phyloP scores from a whole-genome alignment of 2,797 vertebrate genomes.

The Myripristis murdjan region DNA sequence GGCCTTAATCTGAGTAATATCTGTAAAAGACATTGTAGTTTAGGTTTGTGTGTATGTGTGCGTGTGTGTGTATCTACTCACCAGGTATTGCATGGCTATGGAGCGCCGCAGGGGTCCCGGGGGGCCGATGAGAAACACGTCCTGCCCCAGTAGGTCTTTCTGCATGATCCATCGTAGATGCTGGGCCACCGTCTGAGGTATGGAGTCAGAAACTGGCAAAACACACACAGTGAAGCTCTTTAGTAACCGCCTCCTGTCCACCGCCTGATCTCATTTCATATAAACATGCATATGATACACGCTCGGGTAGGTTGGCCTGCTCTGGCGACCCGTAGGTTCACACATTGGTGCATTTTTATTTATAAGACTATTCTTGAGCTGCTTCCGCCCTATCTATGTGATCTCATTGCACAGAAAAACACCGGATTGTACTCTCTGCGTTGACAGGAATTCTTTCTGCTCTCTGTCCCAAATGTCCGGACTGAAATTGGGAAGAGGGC shows the following conservation, averaged over 20 bases:
- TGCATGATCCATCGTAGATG: slow-evolving; percentile 99
- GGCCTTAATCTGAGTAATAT: too few relatives aligned
- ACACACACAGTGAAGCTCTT: not conserved
- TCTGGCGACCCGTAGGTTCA: too few relatives aligned
- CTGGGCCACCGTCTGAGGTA: slow-evolving; percentile 90
- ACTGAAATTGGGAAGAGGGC: too few relatives aligned
- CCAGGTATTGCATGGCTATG: slow-evolving; percentile 98
- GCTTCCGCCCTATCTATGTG: too few relatives aligned
- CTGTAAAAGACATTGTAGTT: too few relatives aligned
- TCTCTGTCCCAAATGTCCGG: too few relatives aligned
- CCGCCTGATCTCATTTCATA: not conserved
- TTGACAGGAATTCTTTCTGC: too few relatives aligned
- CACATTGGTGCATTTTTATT: too few relatives aligned
- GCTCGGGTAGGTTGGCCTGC: too few relatives aligned
- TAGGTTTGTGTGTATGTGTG: not conserved
- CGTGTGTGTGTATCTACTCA: slow-evolving; percentile 74
- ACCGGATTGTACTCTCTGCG: too few relatives aligned
- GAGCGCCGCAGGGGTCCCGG: slow-evolving; percentile 95
- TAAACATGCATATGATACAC: not conserved
- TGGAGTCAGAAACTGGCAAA: slow-evolving; percentile 87
- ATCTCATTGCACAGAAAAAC: too few relatives aligned
- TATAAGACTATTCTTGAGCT: too few relatives aligned
- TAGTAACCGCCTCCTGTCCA: not conserved
- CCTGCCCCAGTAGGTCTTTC: slow-evolving; percentile 97
- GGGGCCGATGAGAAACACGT: slow-evolving; percentile 97